Base-by-base conservation (phyloP, 1,140 invertebrate species). In the Neomicropteryx cornuta region DNA sequence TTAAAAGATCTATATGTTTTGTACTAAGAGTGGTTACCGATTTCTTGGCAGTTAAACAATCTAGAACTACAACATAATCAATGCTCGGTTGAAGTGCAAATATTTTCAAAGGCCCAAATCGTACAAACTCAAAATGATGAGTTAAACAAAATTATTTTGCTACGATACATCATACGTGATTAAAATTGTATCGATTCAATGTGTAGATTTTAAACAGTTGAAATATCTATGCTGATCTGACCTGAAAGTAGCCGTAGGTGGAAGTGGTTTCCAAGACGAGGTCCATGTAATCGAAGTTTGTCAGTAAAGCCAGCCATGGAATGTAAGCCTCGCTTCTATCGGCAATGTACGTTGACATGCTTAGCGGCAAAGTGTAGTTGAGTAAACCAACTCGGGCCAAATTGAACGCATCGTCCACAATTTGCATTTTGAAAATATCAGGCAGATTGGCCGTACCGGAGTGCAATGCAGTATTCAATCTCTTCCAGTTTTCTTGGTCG, bases 361-460 rank as follows among this genome's bases (percentile, higher is more conserved):
- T 53, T 23, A 81, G 60, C 2, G 76, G 66, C 5, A 66, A 47
- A 8, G 50, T 62, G 46, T 79, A 79, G 47, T 70, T 63, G n/a
- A 79, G 39, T 11, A 70, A 47, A 1, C 73, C 73, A 13, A 69
- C 63, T 38, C 70, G 66, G 2, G 74, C 76, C 22, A 88, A 64
- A 41, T 76, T 75, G 39, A 81, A 77, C 6, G 77, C 64, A 52
- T 90, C 87, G 46, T 87, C 79, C 3, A 90, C 59, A 1, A 89
- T 58, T 55, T 88, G 83, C 0, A 80, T 84, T 38, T 84, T 62
- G 61, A 87, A 89, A 3, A 81, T 56, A 0, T 70, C 47, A 32
- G 79, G 68, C 39, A 90, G 81, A 2, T 46, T 50, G 20, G 70
- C 60, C 0, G 68, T 64, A 18, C 61, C 45, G 0, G 44, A 38